phyloP scores from a whole-genome alignment of 2,797 vertebrate species.

The Pelodytes ibericus region DNA sequence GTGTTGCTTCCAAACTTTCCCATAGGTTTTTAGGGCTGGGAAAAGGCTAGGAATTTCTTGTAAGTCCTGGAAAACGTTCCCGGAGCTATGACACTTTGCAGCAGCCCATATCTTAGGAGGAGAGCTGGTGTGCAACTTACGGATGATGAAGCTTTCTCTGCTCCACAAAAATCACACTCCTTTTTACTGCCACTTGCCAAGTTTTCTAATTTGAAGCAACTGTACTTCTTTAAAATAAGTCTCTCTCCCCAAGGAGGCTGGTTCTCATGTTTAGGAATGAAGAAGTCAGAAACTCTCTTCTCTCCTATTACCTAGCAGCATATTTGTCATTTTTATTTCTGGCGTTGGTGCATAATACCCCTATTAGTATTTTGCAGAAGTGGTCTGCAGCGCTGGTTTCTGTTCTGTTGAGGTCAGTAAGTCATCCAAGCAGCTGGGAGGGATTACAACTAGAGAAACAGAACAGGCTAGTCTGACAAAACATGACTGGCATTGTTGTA shows the following conservation, averaged over 20 bases:
- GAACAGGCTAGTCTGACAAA: neutral
- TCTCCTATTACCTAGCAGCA: conserved; percentile 8
- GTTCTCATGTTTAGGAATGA: conserved; percentile 14
- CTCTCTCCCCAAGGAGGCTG: conserved; percentile 65
- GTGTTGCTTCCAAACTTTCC: conserved; percentile 32
- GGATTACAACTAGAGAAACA: conserved; percentile 17
- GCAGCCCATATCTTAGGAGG: conserved; percentile 1
- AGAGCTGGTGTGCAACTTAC: conserved; percentile 61
- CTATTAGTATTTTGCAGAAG: conserved; percentile 28
- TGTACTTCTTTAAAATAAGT: conserved; percentile 72
- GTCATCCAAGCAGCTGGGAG: conserved; percentile 39
- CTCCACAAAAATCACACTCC: conserved; percentile 71
- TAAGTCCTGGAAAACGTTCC: conserved; percentile 8
- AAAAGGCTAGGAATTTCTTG: neutral
- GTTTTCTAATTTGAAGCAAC: conserved; percentile 80
- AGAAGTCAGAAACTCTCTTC: neutral
- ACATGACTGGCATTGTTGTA: neutral
- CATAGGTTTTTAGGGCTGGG: conserved; percentile 16
- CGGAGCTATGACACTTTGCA: conserved; percentile 5
- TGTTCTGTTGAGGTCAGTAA: conserved; percentile 17
- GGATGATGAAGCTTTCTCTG: conserved; percentile 66
- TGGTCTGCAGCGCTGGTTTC: conserved; percentile 18
- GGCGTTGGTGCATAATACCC: conserved; percentile 17
- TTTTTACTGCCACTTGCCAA: conserved; percentile 71
- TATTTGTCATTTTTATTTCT: conserved; percentile 2